Evolutionary conservation across 2,888 invertebrate genomes (phyloP).

Genomic region (Lasioglossum vierecki): DNA sequence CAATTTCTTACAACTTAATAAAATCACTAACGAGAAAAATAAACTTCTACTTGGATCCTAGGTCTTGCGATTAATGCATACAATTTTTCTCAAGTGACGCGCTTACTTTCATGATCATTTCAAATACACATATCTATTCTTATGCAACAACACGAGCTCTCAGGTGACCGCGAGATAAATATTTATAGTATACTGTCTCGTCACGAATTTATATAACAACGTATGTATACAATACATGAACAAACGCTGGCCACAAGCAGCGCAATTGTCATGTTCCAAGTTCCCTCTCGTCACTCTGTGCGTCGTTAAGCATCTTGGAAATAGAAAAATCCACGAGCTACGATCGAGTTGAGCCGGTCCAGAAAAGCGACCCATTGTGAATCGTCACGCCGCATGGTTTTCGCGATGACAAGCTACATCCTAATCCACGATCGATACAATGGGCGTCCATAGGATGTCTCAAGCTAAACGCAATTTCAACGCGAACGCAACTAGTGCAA

Average conservation of each 20-base stretch:
- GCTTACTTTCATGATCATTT: too few species aligned
- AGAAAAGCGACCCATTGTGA: slow-evolving; percentile 52
- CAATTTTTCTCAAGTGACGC: too few species aligned
- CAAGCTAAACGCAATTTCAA: background rate
- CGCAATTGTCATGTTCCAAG: slow-evolving; percentile 46
- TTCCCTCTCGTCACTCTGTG: slow-evolving; percentile 55
- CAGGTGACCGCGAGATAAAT: background rate
- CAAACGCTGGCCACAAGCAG: slow-evolving; percentile 31
- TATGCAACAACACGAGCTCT: background rate
- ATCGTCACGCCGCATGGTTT: slow-evolving; percentile 38
- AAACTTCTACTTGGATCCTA: too few species aligned
- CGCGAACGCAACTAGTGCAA: background rate
- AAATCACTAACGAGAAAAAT: too few species aligned
- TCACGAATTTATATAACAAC: slow-evolving; percentile 27
- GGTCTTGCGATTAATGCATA: too few species aligned
- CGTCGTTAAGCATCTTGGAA: slow-evolving; percentile 39
- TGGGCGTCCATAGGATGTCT: background rate
- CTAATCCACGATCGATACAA: slow-evolving; percentile 57
- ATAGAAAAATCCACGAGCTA: slow-evolving; percentile 18
- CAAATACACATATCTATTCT: too few species aligned
- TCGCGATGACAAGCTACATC: slow-evolving; percentile 61
- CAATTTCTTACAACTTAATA: too few species aligned
- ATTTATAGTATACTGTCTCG: slow-evolving; percentile 1
- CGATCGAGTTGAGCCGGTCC: slow-evolving; percentile 32
- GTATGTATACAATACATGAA: slow-evolving; percentile 14